These are phyloP conservation scores for Aelia acuminata DNA, from an alignment of 2,888 invertebrate genomes.

Conservation along the genomic window DNA sequence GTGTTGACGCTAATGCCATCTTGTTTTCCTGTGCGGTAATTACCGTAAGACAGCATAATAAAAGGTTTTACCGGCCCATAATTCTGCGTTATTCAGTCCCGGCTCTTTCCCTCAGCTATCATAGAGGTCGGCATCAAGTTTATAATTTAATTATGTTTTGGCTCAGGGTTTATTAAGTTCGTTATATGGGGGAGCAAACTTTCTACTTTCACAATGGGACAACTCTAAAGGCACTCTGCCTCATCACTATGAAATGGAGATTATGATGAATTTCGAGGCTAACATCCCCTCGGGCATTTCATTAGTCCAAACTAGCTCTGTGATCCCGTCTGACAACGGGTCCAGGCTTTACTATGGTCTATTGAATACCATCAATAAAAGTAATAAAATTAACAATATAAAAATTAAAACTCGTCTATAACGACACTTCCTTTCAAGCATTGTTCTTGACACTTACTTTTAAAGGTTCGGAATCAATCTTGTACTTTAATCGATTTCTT, in stretches of 20 bases:
- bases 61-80: constrained; percentile 57
- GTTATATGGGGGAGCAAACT: constrained; percentile 62
- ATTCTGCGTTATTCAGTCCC: constrained; percentile 40
- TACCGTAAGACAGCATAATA: constrained; percentile 25
- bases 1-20: not conserved
- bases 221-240: constrained; percentile 51
- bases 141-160: constrained; percentile 62
- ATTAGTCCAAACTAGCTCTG: constrained; percentile 17
- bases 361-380: not conserved
- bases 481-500: too few relatives aligned
- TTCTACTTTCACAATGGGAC: constrained; percentile 62
- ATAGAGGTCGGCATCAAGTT: constrained; percentile 59
- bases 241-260: constrained; percentile 48
- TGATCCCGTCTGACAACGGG: not conserved
- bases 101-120: constrained; percentile 48
- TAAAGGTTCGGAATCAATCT: too few relatives aligned
- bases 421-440: too few relatives aligned
- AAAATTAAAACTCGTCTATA: too few relatives aligned
- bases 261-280: constrained; percentile 54
- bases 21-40: constrained; percentile 41
- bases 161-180: constrained; percentile 61
- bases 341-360: not conserved
- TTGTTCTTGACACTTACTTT: too few relatives aligned
- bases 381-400: too few relatives aligned
- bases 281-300: constrained; percentile 50